phyloP scores from a whole-genome alignment of 2,888 invertebrate species.

The Heliconius hortense region DNA sequence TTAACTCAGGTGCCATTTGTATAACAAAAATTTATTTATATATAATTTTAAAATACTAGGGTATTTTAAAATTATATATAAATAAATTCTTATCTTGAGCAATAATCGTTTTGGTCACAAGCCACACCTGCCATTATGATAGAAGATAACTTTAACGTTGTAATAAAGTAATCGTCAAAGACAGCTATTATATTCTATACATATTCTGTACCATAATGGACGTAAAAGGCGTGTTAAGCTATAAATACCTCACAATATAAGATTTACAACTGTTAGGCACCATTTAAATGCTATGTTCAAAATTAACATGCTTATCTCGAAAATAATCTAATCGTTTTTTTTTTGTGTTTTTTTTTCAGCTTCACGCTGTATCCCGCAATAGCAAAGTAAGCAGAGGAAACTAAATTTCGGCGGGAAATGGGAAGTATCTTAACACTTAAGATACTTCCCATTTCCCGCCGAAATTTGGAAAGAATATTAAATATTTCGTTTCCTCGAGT shows the following conservation, averaged over 20 bases:
- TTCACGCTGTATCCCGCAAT: too few relatives aligned
- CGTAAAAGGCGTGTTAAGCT: slow-evolving; percentile 14
- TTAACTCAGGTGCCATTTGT: too few relatives aligned
- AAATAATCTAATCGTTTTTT: too few relatives aligned
- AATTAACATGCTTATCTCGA: neutral
- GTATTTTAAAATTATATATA: too few relatives aligned
- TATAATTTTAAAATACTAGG: slow-evolving; percentile 12
- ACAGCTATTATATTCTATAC: slow-evolving; percentile 16
- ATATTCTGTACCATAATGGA: neutral
- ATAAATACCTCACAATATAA: slow-evolving; percentile 23
- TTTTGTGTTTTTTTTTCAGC: too few relatives aligned
- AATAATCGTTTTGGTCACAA: slow-evolving; percentile 26
- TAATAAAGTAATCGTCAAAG: slow-evolving; percentile 24
- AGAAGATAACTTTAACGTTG: slow-evolving; percentile 26
- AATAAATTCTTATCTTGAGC: neutral
- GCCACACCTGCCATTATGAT: slow-evolving; percentile 7
- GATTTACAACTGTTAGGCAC: neutral
- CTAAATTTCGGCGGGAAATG: too few relatives aligned
- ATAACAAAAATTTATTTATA: too few relatives aligned
- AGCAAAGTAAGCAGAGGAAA: too few relatives aligned
- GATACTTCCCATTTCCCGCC: too few relatives aligned
- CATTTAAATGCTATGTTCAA: slow-evolving; percentile 1
- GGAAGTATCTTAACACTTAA: too few relatives aligned
- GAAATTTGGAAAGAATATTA: too few relatives aligned
- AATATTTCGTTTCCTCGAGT: too few relatives aligned